phyloP scores from a whole-genome alignment of 2,888 invertebrate genomes.

The Lasius platythorax region DNA sequence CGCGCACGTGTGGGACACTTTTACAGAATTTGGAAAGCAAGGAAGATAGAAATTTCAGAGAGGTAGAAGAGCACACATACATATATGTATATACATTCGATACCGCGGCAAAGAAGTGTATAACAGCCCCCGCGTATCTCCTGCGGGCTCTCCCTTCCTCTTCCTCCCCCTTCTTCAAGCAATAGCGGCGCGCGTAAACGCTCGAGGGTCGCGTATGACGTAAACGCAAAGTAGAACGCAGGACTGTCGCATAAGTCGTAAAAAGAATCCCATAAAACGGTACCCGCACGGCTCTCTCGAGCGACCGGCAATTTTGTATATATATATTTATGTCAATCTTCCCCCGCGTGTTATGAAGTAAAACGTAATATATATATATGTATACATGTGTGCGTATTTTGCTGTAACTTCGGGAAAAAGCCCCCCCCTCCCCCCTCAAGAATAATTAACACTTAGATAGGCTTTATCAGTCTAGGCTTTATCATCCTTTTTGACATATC shows the following conservation, averaged over 20 bases:
- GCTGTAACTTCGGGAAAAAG: slow-evolving; percentile 15
- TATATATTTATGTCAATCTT: slow-evolving; percentile 75
- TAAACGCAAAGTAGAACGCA: slow-evolving; percentile 81
- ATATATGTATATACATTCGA: not conserved
- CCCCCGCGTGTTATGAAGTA: slow-evolving; percentile 66
- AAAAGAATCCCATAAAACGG: slow-evolving; percentile 82
- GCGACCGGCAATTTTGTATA: slow-evolving; percentile 72
- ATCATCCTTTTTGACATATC: not conserved
- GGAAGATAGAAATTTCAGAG: slow-evolving; percentile 55
- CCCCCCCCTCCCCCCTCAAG: no score
- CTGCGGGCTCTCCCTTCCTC: not conserved
- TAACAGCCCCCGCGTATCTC: not conserved
- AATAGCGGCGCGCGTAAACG: slow-evolving; percentile 62
- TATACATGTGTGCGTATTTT: not conserved
- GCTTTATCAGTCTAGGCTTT: not conserved
- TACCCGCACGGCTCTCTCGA: slow-evolving; percentile 49
- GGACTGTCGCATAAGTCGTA: slow-evolving; percentile 82
- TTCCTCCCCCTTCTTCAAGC: not conserved
- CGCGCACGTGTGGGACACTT: slow-evolving; percentile 37
- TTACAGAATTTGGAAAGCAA: slow-evolving; percentile 58
- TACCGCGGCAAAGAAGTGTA: not conserved
- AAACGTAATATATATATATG: slow-evolving; percentile 18
- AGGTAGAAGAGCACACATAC: not conserved
- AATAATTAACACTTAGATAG: slow-evolving; percentile 1
- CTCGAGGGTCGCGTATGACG: slow-evolving; percentile 77